A percentile compares a stretch with the other conserved stretches of the same genome.
phyloP scores from a whole-genome alignment of 2,888 invertebrate species.

The Synanthedon myopaeformis region DNA sequence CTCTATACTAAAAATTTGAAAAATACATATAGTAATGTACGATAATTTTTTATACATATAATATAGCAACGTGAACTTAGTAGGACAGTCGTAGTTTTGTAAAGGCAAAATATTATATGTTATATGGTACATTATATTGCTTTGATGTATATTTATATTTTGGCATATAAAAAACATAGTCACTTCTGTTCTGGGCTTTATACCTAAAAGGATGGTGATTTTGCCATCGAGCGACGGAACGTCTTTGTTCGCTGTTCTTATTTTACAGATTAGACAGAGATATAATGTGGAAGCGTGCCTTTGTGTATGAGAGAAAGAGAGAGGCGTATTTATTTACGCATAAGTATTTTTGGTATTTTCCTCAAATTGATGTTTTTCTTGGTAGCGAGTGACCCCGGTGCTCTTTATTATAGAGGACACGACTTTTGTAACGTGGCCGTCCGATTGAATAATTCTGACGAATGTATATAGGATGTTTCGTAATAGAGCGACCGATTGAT shows the following conservation, averaged over 20 bases:
- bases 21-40: no score
- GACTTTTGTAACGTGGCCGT: constrained; percentile 58
- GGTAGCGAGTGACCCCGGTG: constrained; percentile 64
- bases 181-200: constrained; percentile 4
- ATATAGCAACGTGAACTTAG: no score
- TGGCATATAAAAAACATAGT: no score
- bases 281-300: constrained; percentile 36
- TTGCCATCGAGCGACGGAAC: constrained; percentile 27
- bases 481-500: constrained; percentile 28
- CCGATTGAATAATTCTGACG: constrained; percentile 42
- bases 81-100: no score
- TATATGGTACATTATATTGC: no score
- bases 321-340: constrained; percentile 31
- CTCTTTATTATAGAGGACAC: constrained; percentile 55
- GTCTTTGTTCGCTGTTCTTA: constrained; percentile 38
- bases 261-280: constrained; percentile 50
- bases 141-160: no score
- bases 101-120: no score
- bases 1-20: no score
- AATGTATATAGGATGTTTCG: constrained; percentile 25
- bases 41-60: no score
- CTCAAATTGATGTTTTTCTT: constrained; percentile 35
- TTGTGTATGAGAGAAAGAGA: constrained; percentile 29
- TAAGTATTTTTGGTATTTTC: constrained; percentile 43
- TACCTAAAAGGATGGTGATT: constrained; percentile 25